phyloP scores from a whole-genome alignment of 1,140 invertebrate genomes.

The Hylaeus anthracinus region DNA sequence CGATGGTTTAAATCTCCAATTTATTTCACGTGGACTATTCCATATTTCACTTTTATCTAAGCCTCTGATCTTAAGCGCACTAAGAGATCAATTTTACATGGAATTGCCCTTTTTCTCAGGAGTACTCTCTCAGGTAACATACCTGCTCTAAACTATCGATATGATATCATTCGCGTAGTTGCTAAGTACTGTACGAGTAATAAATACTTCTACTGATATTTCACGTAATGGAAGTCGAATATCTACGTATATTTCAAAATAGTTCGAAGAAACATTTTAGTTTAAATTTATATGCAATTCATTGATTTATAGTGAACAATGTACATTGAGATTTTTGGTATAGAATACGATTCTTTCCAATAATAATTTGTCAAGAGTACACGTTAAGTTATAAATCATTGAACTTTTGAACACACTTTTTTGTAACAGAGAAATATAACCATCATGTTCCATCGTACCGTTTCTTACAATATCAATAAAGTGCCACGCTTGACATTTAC shows the following conservation, averaged over 20 bases:
- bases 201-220: slow-evolving; percentile 4
- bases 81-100: too few relatives aligned
- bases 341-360: background rate
- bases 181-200: slow-evolving; percentile 20
- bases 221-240: slow-evolving; percentile 27
- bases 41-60: too few relatives aligned
- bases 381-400: slow-evolving; percentile 2
- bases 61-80: too few relatives aligned
- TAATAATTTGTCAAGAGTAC: slow-evolving; percentile 10
- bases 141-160: background rate
- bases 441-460: background rate
- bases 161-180: slow-evolving; percentile 1
- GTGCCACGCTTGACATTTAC: background rate
- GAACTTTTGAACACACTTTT: slow-evolving; percentile 30
- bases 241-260: slow-evolving; percentile 31
- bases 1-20: too few relatives aligned
- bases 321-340: background rate
- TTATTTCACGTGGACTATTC: too few relatives aligned
- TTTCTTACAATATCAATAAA: slow-evolving; percentile 7
- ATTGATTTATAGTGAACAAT: slow-evolving; percentile 27
- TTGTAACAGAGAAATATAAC: slow-evolving; percentile 10
- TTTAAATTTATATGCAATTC: slow-evolving; percentile 25
- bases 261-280: slow-evolving; percentile 2
- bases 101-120: background rate
- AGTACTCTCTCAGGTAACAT: slow-evolving; percentile 13